Percentiles rank a stretch among this genome's conserved stretches.
phyloP scores from a whole-genome alignment of 2,113 vertebrate species.

The Tupaia chinensis region DNA sequence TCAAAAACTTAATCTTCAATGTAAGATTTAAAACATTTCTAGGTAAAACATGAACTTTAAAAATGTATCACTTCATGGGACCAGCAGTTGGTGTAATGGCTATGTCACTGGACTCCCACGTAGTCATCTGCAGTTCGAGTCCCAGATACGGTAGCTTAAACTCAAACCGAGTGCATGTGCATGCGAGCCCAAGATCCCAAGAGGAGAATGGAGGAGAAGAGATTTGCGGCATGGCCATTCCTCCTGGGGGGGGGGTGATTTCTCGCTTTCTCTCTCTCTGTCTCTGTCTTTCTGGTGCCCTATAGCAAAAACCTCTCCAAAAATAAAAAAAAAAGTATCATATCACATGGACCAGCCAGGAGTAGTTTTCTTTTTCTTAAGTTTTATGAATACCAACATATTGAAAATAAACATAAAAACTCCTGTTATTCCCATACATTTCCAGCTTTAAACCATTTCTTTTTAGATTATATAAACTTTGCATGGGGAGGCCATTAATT shows the following conservation, averaged over 20 bases:
- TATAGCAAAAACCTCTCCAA: too few relatives aligned
- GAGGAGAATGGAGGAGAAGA: too few relatives aligned
- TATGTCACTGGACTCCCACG: too few relatives aligned
- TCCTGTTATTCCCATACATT: neutral
- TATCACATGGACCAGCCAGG: neutral
- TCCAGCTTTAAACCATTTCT: neutral
- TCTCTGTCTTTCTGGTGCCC: too few relatives aligned
- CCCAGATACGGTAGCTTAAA: too few relatives aligned
- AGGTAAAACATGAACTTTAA: slow-evolving; percentile 57
- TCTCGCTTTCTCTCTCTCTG: too few relatives aligned
- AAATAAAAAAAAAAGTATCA: neutral
- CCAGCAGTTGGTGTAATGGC: too few relatives aligned
- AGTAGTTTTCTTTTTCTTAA: neutral
- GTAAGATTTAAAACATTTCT: slow-evolving; percentile 60
- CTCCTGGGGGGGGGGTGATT: too few relatives aligned
- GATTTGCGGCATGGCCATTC: too few relatives aligned
- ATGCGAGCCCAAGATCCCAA: too few relatives aligned
- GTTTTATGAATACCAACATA: neutral
- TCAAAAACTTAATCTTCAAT: slow-evolving; percentile 43
- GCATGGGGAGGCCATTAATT: neutral
- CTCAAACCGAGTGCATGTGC: too few relatives aligned
- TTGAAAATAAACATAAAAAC: slow-evolving; percentile 12
- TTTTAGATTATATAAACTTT: neutral
- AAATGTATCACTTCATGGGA: neutral
- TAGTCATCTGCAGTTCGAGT: too few relatives aligned